Base-by-base conservation (phyloP, 92 coral and sea anemone genomes). In the Phymanthus crucifer region DNA sequence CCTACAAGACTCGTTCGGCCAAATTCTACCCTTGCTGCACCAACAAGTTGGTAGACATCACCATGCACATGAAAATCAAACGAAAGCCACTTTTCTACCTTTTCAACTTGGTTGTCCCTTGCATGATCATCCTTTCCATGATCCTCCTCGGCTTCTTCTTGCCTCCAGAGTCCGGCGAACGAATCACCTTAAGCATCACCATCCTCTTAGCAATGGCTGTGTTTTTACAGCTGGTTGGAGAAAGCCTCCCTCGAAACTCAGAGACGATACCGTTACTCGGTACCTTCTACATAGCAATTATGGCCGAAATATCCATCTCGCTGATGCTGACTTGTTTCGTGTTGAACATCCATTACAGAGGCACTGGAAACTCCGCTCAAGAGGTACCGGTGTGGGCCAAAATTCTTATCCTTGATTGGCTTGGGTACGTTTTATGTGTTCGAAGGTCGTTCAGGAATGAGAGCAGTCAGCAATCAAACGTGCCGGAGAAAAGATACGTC, bases 191-290 rank as follows among this genome's bases (percentile, higher is more conserved):
- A 37, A 95, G 98, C 70, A 95, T 95, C 58, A 95, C 99, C 0
- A 92, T 95, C 32, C 85, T 95, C 73, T 80, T 95, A 11, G 99
- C 99, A 32, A 93, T 93, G 96, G 99, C 99, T 13, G 99, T 95
- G 78, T 95, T 95, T 70, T 84, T 95, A 47, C 99, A 95, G 74
- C 93, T 95, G 8, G 94, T 88, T 5, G 98, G 96, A 46, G 99
- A 95, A 71, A 88, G 91, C 79, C 85, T 95, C 19, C 99, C 99
- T 26, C 87, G 98, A n/a, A 95, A 95, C 78, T 95, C 99, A 3
- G 99, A 95, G 82, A 86, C 93, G n/a, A 91, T 95, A 24, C 99
- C 99, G 14, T 86, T 95, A 9, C 80, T 95, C 23, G 98, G 86
- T 1, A 92, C 89, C 68, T 95, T 95, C 75, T 95, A 95, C 84